Base-by-base conservation (phyloP, 2,888 invertebrate genomes). In the Ophonus ardosiacus region DNA sequence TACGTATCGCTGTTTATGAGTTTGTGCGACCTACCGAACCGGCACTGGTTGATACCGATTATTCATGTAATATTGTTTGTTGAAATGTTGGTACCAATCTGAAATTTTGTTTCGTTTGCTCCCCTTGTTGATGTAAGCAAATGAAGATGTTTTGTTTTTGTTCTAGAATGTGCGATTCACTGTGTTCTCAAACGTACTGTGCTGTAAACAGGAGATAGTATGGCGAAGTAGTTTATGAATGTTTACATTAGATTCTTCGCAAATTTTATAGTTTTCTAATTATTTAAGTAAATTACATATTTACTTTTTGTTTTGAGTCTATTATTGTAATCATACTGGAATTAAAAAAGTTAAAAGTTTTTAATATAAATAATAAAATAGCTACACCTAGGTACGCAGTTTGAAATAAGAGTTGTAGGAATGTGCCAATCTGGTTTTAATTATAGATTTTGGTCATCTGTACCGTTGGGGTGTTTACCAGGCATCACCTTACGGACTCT, bases 101-200 rank as follows among this genome's bases (percentile, higher is more conserved):
- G 63, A 65, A 65, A n/a, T n/a, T n/a, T n/a, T n/a, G n/a, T n/a
- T 65, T 24, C 31, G 63, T 65, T 65, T 65, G 24, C 5, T 65
- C 10, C 63, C 8, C 24, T 65, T 15, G 57, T 13, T 57, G 57
- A 61, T 18, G 18, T 18, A 17, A 18, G 31, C 63, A 65, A 24
- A 65, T 65, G 31, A 65, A 65, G 63, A 24, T 31, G 63, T 61
- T 65, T 65, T 65, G 63, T 17, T 7, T 65, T 65, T 65, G 63
- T 31, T 24, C 31, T 65, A 10, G 24, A 65, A 8, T 61, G 61
- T 18, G 18, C 17, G 17, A 17, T 65, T n/a, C n/a, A n/a, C n/a
- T 31, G 31, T 31, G 63, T 17, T 17, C 61, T n/a, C 18, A 18
- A 18, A 15, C 61, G n/a, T n/a, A n/a, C n/a, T n/a, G n/a, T n/a